Evolutionary conservation across 2,113 vertebrate genomes (phyloP), one percentile per base, ranked within the genome.

Genomic region (Ophthalmolycus amberensis): DNA sequence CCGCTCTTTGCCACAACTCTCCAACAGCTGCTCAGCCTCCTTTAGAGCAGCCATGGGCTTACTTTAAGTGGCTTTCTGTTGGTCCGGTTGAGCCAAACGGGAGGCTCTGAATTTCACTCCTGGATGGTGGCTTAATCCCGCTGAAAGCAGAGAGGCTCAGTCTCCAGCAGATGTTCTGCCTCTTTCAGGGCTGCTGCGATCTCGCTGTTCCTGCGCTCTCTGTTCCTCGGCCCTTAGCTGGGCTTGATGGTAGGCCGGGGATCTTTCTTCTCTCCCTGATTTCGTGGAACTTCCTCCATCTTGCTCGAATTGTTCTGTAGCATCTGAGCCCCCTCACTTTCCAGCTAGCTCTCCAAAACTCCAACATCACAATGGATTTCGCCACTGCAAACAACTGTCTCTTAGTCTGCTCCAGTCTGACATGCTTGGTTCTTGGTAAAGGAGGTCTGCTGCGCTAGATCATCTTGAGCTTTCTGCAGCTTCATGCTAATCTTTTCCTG

Each of bases 151-250:
- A 12, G 56, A 2, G 25, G 25, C n/a, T 58, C 54, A 25, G 22
- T 25, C n/a, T 22, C 25, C 52, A 58, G 56, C 54, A 58, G 54
- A 58, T 58, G n/a, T 58, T 58, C 54, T 58, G 54, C 54, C n/a
- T 58, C 56, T 14, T 16, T 48, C 4, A 48, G 16, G 46, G 46
- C 46, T 18, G 46, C 46, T 16, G 46, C 37, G 7, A 38, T 38
- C 37, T 38, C 8, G 37, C 6, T 38, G 37, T 38, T 32, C 37
- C 37, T 38, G 37, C 37, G 37, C 46, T 48, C 46, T 48, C 25
- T 5, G 25, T 27, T 27, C 25, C 25, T 6, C 4, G 54, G 16
- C 54, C 22, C n/a, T 58, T 14, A 11, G 52, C 52, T 3, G 22
- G 22, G 22, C 52, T 56, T 3, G 22, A 14, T 27, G 56, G 25